Percentiles rank a stretch among this genome's conserved stretches.
These are phyloP conservation scores for Mus musculus DNA, from an alignment of 2,113 vertebrate genomes.

Conservation along the genomic window GRCm39 chr11:98238001-98238500, in stretches of 20 bases:
- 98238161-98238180: neutral
- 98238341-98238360: slow-evolving; percentile 38
- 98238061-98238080: neutral
- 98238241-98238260: slow-evolving; percentile 5
- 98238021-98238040: slow-evolving; percentile 65
- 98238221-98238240: neutral
- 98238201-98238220: neutral
- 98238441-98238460: neutral
- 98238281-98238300: neutral
- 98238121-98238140: neutral
- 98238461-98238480: neutral
- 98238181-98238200: neutral
- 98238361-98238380: slow-evolving; percentile 41
- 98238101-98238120: neutral
- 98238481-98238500: neutral
- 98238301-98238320: slow-evolving; percentile 43
- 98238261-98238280: neutral
- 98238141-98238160: too few species aligned
- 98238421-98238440: neutral
- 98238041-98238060: slow-evolving; percentile 50
- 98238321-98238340: neutral
- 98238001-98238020: slow-evolving; percentile 20
- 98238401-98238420: neutral
- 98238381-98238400: slow-evolving; percentile 61
- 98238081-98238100: neutral